Conservation (phyloP, 2,113 vertebrate genomes). For the Pelecanoides urinatrix region DNA sequence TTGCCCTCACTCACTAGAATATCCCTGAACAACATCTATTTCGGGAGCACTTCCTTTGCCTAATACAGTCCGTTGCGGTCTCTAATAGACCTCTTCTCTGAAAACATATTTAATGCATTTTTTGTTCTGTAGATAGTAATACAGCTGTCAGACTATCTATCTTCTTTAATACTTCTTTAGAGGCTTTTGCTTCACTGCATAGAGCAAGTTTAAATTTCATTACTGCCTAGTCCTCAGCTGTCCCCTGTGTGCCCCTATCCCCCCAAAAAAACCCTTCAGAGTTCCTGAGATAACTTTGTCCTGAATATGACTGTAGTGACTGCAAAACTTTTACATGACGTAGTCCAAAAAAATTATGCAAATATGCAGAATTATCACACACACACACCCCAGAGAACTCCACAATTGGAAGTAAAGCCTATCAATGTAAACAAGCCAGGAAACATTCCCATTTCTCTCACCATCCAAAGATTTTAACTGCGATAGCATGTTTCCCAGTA, state of each 20-base stretch:
- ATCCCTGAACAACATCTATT: neutral
- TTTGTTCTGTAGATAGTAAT: neutral
- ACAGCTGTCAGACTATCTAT: too few species aligned
- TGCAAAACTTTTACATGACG: neutral
- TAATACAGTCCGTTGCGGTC: neutral
- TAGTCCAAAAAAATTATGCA: neutral
- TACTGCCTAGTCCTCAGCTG: neutral
- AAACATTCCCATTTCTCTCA: neutral
- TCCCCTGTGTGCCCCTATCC: neutral
- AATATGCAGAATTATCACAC: neutral
- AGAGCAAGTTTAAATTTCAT: neutral
- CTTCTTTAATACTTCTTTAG: neutral
- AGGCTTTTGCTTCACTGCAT: neutral
- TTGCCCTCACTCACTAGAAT: neutral
- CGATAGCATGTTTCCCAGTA: neutral
- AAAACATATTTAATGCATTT: neutral
- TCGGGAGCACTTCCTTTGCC: neutral
- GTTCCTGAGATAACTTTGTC: neutral
- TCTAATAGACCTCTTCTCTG: neutral
- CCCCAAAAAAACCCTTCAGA: accelerated
- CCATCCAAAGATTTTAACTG: neutral
- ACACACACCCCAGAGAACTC: neutral
- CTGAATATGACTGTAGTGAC: neutral
- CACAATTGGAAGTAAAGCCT: neutral
- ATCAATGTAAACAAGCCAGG: neutral